phyloP scores from a whole-genome alignment of 2,113 vertebrate genomes.

The Gallinago undulata region DNA sequence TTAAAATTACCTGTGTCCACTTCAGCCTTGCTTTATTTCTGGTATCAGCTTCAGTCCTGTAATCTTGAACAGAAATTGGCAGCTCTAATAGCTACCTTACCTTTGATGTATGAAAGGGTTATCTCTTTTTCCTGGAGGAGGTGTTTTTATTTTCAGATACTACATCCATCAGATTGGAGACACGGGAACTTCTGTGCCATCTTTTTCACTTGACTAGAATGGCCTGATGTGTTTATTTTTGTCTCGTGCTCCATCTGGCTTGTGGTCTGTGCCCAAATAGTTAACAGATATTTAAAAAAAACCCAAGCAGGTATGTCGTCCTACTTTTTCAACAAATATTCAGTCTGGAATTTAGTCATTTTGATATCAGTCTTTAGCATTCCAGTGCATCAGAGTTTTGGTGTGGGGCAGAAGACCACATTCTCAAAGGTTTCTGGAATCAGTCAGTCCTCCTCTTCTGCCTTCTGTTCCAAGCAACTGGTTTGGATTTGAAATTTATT shows the following conservation, averaged over 20 bases:
- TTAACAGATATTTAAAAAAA: neutral
- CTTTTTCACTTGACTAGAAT: constrained; percentile 1
- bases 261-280: neutral
- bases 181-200: neutral
- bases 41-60: constrained; percentile 3
- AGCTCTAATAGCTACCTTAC: neutral
- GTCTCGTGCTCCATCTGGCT: neutral
- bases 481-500: neutral
- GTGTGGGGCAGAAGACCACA: neutral
- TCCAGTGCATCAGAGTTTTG: neutral
- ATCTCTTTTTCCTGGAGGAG: neutral
- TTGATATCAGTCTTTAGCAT: neutral
- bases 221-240: neutral
- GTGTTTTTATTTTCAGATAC: constrained; percentile 10
- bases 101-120: neutral
- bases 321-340: neutral
- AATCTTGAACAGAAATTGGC: constrained; percentile 8
- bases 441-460: neutral
- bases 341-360: neutral
- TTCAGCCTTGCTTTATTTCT: constrained; percentile 16
- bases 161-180: neutral
- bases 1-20: neutral
- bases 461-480: neutral
- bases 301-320: neutral
- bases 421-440: neutral